phyloP scores from a whole-genome alignment of 1,140 invertebrate species.

The Panulirus ornatus region DNA sequence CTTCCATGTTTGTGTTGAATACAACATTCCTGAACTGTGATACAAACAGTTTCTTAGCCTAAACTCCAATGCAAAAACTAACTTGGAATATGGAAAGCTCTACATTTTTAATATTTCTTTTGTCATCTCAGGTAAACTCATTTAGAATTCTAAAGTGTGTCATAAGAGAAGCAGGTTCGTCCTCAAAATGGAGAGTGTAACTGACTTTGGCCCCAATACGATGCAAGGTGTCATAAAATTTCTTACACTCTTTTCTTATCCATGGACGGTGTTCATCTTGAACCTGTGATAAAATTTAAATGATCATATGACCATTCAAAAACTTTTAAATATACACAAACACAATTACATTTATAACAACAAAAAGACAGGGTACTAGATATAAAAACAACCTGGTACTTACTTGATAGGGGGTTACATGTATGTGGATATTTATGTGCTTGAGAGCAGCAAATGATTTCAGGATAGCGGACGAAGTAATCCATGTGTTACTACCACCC shows the following conservation, averaged over 20 bases:
- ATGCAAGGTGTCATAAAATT: conserved; percentile 41
- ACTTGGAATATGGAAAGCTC: too few species aligned
- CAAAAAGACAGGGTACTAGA: neutral
- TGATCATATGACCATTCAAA: too few species aligned
- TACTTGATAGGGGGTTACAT: conserved; percentile 59
- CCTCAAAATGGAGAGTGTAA: conserved; percentile 43
- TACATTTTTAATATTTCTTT: too few species aligned
- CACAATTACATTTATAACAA: too few species aligned
- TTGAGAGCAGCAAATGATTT: conserved; percentile 31
- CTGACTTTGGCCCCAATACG: conserved; percentile 39
- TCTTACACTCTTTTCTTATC: conserved; percentile 50
- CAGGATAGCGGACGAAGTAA: conserved; percentile 14
- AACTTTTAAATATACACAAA: too few species aligned
- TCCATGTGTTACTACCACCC: conserved; percentile 56
- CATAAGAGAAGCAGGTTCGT: conserved; percentile 22
- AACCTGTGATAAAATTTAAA: conserved; percentile 30
- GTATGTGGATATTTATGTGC: conserved; percentile 43
- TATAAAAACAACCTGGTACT: neutral
- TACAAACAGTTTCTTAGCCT: too few species aligned
- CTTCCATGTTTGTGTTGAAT: too few species aligned
- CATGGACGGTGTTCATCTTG: conserved; percentile 51
- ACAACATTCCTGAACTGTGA: too few species aligned
- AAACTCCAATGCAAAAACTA: too few species aligned
- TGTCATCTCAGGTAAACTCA: conserved; percentile 16
- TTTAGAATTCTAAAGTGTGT: conserved; percentile 46